phyloP scores from a whole-genome alignment of 1,140 invertebrate species.

The Penaeus indicus region DNA sequence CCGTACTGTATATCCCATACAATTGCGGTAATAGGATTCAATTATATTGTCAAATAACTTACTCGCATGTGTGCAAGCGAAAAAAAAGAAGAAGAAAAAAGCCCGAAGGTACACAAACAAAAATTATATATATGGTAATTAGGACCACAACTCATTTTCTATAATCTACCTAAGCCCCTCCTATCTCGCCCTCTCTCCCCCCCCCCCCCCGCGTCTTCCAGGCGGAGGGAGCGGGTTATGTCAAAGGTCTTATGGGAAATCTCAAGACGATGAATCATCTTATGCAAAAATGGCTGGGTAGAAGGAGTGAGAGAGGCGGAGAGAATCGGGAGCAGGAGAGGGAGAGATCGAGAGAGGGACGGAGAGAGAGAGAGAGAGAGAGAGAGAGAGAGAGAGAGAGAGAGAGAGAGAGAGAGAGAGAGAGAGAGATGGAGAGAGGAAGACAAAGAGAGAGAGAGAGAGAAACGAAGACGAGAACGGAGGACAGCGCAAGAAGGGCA shows the following conservation, averaged over 20 bases:
- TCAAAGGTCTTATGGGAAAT: conserved; percentile 48
- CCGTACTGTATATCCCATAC: no score
- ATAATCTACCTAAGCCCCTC: conserved; percentile 27
- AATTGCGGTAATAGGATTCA: no score
- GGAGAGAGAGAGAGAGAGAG: no score
- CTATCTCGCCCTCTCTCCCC: not conserved
- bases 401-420: no score
- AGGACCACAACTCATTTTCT: conserved; percentile 44
- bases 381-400: no score
- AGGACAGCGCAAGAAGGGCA: no score
- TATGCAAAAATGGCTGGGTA: conserved; percentile 31
- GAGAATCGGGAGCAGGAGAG: not conserved
- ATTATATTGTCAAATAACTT: no score
- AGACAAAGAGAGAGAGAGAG: no score
- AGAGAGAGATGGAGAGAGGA: no score
- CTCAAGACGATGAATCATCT: conserved; percentile 44
- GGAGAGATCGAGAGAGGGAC: no score
- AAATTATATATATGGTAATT: conserved; percentile 45
- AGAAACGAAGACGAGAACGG: no score
- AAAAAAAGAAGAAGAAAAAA: not conserved
- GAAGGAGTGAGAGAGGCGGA: not conserved
- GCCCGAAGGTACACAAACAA: not conserved
- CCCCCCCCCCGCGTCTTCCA: not conserved
- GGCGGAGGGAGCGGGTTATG: conserved; percentile 24
- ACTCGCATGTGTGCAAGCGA: not conserved